A percentile compares a stretch with the other conserved stretches of the same genome.
Evolutionary conservation across 2,888 invertebrate species (phyloP).

Genomic region (Drosophila prolongata): DNA sequence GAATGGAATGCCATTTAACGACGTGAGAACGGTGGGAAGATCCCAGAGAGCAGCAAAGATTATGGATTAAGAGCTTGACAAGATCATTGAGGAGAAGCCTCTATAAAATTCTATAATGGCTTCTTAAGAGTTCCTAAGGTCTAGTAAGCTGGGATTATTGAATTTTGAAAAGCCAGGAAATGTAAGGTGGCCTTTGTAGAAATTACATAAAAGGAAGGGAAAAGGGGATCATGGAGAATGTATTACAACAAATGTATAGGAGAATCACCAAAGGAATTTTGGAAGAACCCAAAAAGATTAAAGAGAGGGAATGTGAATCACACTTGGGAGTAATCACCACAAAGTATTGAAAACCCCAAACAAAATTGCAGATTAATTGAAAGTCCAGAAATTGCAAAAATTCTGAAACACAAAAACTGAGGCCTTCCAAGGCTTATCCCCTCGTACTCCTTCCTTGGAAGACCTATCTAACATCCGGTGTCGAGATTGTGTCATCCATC

Average conservation of each 20-base stretch:
- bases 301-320: too few species aligned
- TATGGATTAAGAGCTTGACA: neutral
- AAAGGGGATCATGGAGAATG: neutral
- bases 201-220: neutral
- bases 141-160: neutral
- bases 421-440: neutral
- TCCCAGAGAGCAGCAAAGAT: neutral
- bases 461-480: slow-evolving; percentile 29
- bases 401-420: neutral
- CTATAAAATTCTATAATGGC: slow-evolving; percentile 2
- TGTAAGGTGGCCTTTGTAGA: neutral
- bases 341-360: too few species aligned
- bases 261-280: neutral
- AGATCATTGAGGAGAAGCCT: neutral
- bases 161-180: neutral
- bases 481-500: slow-evolving; percentile 22
- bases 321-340: neutral
- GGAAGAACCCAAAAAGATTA: neutral
- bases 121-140: neutral
- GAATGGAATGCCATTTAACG: slow-evolving; percentile 40
- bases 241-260: neutral
- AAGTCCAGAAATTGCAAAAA: too few species aligned
- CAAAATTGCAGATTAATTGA: too few species aligned
- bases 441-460: neutral
- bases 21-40: slow-evolving; percentile 27